These are phyloP conservation scores for Phataginus tetradactyla DNA, from an alignment of 2,797 vertebrate species.

Conservation along the genomic window DNA sequence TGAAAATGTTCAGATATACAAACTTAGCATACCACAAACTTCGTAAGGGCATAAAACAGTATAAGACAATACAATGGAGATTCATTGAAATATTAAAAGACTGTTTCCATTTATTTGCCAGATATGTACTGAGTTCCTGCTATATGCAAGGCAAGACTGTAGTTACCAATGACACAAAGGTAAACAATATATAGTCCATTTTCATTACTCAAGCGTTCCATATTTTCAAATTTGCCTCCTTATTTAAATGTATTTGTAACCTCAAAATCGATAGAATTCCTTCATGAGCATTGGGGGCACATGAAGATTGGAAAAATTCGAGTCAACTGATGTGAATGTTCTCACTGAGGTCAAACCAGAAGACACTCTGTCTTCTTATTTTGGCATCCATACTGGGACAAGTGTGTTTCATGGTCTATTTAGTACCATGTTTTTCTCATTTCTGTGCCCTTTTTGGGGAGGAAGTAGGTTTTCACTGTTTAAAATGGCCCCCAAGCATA, in stretches of 20 bases:
- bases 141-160: neutral
- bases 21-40: neutral
- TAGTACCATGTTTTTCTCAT: neutral
- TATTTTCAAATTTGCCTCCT: neutral
- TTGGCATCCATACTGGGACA: neutral
- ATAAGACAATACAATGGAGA: neutral
- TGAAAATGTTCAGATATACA: neutral
- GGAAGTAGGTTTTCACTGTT: neutral
- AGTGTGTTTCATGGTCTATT: neutral
- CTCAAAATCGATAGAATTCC: neutral
- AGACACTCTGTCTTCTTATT: neutral
- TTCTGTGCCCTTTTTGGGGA: neutral
- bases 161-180: neutral
- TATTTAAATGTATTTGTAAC: neutral
- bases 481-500: neutral
- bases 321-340: neutral
- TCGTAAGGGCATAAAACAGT: neutral
- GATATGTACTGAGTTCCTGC: neutral
- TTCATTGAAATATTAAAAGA: conserved; percentile 19
- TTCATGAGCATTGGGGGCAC: neutral
- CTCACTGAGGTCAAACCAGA: neutral
- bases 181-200: neutral
- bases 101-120: neutral
- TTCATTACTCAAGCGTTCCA: neutral
- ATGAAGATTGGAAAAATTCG: neutral